These are phyloP conservation scores for Andrena chrysosceles DNA, from an alignment of 2,888 invertebrate genomes.

Conservation along the genomic window DNA sequence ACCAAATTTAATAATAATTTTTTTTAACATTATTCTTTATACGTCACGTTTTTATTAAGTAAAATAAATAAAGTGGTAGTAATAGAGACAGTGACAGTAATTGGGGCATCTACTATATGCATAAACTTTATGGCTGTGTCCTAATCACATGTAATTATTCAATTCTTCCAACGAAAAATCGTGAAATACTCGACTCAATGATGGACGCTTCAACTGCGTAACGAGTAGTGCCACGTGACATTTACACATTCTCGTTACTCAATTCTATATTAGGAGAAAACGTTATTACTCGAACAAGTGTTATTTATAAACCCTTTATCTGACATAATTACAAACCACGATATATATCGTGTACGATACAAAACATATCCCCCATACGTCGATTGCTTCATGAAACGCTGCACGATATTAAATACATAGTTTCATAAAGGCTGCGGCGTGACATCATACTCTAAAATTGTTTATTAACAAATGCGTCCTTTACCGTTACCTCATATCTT, in stretches of 20 bases:
- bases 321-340: background rate
- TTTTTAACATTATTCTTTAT: too few species aligned
- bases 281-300: background rate
- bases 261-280: background rate
- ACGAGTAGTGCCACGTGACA: background rate
- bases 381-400: constrained; percentile 15
- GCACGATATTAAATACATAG: constrained; percentile 45
- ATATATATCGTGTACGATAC: constrained; percentile 7
- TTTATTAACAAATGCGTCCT: constrained; percentile 64
- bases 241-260: background rate
- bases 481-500: constrained; percentile 56
- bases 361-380: constrained; percentile 28
- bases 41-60: too few species aligned
- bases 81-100: too few species aligned
- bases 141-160: too few species aligned
- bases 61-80: too few species aligned
- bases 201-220: background rate
- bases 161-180: background rate
- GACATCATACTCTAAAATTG: constrained; percentile 63
- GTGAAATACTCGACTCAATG: background rate
- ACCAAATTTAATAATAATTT: too few species aligned
- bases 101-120: too few species aligned
- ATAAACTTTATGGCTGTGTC: too few species aligned
- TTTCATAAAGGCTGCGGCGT: constrained; percentile 46
- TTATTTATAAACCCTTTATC: constrained; percentile 33